Base-by-base conservation (phyloP, 1,140 invertebrate species). In the Drosophila cardini region DNA sequence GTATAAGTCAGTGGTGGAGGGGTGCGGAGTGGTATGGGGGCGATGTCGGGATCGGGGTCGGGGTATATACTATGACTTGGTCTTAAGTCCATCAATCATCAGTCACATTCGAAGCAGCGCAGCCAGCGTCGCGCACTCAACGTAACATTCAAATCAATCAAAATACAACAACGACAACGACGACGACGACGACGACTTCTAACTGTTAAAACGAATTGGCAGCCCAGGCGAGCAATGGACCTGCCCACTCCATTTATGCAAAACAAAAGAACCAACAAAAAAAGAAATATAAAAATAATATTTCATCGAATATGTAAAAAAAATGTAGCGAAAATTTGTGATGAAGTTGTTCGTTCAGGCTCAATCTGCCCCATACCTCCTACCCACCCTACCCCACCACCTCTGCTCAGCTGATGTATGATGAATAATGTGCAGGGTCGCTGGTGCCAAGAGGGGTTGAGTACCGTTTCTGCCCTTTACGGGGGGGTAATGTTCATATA, bases 71-170 rank as follows among this genome's bases (percentile, higher is more conserved):
- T 71, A 36, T 82, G 79, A 72, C 68, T 81, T 50, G 57, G 65
- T 58, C 67, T 70, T 61, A 80, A 90, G 86, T 82, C 85, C 78
- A 90, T 90, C 85, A 90, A 90, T 90, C 85, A 90, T 90, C 85
- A 90, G 85, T 90, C 85, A 90, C 80, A 90, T 71, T 83, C 48
- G 48, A 68, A 70, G 60, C 75, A 61, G 75, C 72, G 58, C 53
- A 16, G 70, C 55, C 52, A 30, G 57, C 76, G 83, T 64, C 73
- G 80, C 68, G 74, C 80, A 86, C 81, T 81, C 85, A 90, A 86
- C 85, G 85, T 90, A 90, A 90, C 78, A 90, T 90, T 90, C 85
- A 90, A 90, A 90, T 90, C 85, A 90, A 90, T 90, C 85, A 90
- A 90, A 90, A 81, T 79, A 72, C 74, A 76, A 55, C 52, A 55